Base-by-base conservation (phyloP, 2,888 invertebrate genomes). In the Vannuccia rotundouncinata region DNA sequence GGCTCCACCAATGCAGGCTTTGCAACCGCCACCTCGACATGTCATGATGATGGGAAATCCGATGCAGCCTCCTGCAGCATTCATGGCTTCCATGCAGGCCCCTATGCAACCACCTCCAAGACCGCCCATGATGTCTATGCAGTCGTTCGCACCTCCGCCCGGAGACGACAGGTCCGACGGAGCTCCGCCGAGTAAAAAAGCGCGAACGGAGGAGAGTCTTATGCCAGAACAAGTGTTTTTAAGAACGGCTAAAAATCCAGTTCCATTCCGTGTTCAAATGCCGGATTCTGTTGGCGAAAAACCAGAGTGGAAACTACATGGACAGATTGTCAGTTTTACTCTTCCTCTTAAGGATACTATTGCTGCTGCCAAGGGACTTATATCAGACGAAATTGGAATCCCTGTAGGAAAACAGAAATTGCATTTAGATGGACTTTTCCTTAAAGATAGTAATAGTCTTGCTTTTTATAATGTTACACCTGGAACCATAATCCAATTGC, bases 381-480 rank as follows among this genome's bases (percentile, higher is more conserved):
- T 99, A 84, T 92, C 93, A 83, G 92, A 94, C 86, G 91, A 92
- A 83, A 93, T 94, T 81, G 93, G 93, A 1, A 94, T 99, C 93
- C 95, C 96, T 73, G 94, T 93, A 25, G 95, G 95, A 79, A 99
- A 99, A 88, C 98, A 99, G 89, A 88, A 77, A 77, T 27, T 77
- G 1, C 31, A 73, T 27, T 97, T 91, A 27, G 89, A 96, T 94
- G 96, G 97, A 45, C 91, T 98, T 89, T 99, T 98, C 90, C 94
- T 98, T 90, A 99, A 99, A 88, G 98, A 99, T 89, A 94, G 92
- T 78, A 95, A 96, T 86, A 92, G 93, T 0, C 90, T 97, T 88
- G 98, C 95, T 0, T 99, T 92, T 90, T 99, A 99, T 90, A 99
- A 99, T 89, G 91, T 98, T 82, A 90, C 92, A 10, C 92, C 93